Evolutionary conservation across 2,113 vertebrate genomes (phyloP), one percentile per base, ranked within the genome.

Genomic region (Heterocephalus glaber): DNA sequence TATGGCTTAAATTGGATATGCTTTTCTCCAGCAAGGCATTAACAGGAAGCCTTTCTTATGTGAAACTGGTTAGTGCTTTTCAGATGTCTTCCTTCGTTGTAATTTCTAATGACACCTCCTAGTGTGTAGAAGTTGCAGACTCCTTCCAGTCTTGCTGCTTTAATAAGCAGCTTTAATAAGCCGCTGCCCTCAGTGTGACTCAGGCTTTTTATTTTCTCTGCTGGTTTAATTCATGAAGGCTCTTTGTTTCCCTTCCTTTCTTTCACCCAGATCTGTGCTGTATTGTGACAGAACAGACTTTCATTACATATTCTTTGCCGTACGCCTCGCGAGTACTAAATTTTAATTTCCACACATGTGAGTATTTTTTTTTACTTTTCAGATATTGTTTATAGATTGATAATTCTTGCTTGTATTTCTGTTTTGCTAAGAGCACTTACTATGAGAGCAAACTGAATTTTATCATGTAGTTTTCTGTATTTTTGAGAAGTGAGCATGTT

Each of bases 161-260:
- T 76, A 66, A 83, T 80, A 44, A 80, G 60, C 17, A 49, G 0
- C 28, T 30, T n/a, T n/a, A n/a, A 83, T 80, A 44, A 80, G 60
- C 17, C 56, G 0, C 28, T 30, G 44, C 8, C 35, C 63, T 13
- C 52, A 8, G 24, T 52, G 58, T 86, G 89, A 68, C 86, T 89
- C 41, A 5, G 26, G 30, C 47, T 88, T 84, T 88, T 89, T 86
- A 11, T 86, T 82, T 91, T 72, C 49, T 47, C 17, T 44, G 35
- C 19, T 82, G 9, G 16, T 17, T 65, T 79, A 33, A 93, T 49
- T 66, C 47, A 16, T 8, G 3, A 19, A 22, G 54, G 52, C 24
- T 38, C 80, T 96, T 96, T 86, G 49, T 96, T n/a, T 65, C 54
- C 7, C 44, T 52, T 35, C 28, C 61, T 66, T 60, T 38, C 70